These are phyloP conservation scores for Epizoanthus illoricatus DNA, from an alignment of 92 coral and sea anemone genomes.

Conservation along the genomic window DNA sequence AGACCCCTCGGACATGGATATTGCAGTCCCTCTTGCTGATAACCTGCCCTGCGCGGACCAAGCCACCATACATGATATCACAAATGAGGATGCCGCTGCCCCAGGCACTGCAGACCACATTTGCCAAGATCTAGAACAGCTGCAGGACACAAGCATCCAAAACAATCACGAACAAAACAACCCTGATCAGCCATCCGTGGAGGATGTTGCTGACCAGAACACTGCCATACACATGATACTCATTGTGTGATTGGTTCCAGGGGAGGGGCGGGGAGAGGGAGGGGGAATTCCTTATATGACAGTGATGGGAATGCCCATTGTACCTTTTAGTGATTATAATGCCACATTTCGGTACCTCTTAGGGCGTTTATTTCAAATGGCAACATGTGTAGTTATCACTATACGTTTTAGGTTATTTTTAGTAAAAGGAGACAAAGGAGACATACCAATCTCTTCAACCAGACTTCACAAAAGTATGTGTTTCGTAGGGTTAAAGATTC, in stretches of 20 bases:
- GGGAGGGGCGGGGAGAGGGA: too few species aligned
- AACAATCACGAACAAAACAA: background rate
- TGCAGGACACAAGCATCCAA: background rate
- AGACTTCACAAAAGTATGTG: too few species aligned
- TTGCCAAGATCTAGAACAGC: background rate
- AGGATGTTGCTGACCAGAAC: background rate
- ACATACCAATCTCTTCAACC: too few species aligned
- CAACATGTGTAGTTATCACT: too few species aligned
- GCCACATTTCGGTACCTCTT: too few species aligned
- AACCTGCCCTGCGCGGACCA: background rate
- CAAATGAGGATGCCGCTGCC: background rate
- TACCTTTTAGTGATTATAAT: too few species aligned
- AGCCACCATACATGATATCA: background rate
- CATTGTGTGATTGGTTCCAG: background rate
- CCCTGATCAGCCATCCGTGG: background rate
- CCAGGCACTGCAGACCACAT: background rate
- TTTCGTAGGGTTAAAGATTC: too few species aligned
- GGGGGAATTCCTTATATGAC: too few species aligned
- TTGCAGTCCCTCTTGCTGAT: background rate
- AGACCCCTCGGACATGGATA: background rate
- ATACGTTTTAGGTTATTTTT: too few species aligned
- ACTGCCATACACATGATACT: constrained; percentile 6
- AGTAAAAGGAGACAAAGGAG: too few species aligned
- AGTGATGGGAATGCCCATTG: too few species aligned
- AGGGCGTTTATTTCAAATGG: too few species aligned